Percentiles rank a stretch among this genome's conserved stretches.
These are phyloP conservation scores for Apteryx mantelli DNA, from an alignment of 2,113 vertebrate species.

Conservation along the genomic window DNA sequence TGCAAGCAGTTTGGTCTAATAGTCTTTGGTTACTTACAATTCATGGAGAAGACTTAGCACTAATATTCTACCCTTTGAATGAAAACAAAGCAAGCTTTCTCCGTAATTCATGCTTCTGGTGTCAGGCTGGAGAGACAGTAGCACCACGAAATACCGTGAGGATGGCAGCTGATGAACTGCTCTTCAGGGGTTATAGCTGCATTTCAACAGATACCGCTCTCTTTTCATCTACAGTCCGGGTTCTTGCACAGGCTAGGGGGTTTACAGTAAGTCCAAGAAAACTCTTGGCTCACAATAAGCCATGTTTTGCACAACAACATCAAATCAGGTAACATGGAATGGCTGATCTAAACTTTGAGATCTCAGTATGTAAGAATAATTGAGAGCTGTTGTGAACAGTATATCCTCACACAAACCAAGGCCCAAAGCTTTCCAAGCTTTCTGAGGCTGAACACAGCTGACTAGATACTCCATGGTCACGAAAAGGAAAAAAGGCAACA, in stretches of 20 bases:
- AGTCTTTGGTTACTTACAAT: not conserved
- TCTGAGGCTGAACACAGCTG: not conserved
- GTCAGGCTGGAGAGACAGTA: not conserved
- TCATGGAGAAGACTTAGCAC: not conserved
- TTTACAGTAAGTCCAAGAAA: not conserved
- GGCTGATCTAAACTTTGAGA: not conserved
- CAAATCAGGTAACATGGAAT: not conserved
- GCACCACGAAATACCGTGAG: not conserved
- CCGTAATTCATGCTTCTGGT: not conserved
- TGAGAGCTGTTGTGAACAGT: not conserved
- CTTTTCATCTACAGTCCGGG: not conserved
- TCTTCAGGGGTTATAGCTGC: not conserved
- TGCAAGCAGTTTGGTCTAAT: not conserved
- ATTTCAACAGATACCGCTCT: not conserved
- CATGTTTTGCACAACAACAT: not conserved
- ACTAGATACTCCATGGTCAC: not conserved
- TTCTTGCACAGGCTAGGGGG: not conserved
- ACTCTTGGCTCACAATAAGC: accelerated
- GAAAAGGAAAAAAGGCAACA: not conserved
- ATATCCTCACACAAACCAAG: not conserved
- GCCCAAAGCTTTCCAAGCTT: not conserved
- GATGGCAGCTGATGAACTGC: not conserved
- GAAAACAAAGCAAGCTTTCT: not conserved
- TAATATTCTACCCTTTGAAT: not conserved
- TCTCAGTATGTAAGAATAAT: not conserved